Percentiles rank a stretch among this genome's conserved stretches.
Conservation (phyloP, 2,113 vertebrate species). For the Lanius ludovicianus region DNA sequence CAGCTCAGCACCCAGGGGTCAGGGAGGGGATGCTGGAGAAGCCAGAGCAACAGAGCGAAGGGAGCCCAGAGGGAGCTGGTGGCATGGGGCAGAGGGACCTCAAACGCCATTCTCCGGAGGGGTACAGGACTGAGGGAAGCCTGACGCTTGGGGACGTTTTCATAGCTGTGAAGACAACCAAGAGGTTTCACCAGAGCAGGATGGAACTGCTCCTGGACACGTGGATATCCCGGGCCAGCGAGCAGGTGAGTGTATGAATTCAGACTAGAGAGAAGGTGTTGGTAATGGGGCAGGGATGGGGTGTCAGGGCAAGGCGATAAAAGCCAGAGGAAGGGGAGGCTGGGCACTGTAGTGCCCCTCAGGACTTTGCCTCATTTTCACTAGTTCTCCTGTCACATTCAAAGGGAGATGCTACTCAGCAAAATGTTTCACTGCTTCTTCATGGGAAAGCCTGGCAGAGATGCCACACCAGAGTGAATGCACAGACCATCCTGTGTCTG, state of each 20-base stretch:
- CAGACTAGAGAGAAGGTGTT: neutral
- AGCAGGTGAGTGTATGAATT: conserved; percentile 75
- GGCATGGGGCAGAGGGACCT: neutral
- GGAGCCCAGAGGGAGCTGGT: neutral
- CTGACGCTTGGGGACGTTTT: conserved; percentile 79
- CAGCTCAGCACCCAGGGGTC: neutral
- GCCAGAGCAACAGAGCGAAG: neutral
- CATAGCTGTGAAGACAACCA: conserved; percentile 88
- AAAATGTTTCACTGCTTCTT: neutral
- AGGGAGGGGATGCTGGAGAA: neutral
- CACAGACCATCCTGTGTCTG: neutral
- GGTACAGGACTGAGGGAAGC: neutral
- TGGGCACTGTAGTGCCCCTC: neutral
- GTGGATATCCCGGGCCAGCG: conserved; percentile 85
- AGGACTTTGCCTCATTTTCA: neutral
- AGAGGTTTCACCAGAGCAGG: conserved; percentile 84
- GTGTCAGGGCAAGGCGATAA: neutral
- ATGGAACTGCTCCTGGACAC: conserved; percentile 87
- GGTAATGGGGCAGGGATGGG: fast-evolving
- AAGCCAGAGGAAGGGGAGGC: neutral
- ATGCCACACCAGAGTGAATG: neutral
- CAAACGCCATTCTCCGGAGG: fast-evolving
- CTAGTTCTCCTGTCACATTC: neutral
- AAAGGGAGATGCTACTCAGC: neutral
- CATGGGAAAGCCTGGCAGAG: neutral